Evolutionary conservation across 1,140 invertebrate genomes (phyloP).

Genomic region (Gerris buenoi): DNA sequence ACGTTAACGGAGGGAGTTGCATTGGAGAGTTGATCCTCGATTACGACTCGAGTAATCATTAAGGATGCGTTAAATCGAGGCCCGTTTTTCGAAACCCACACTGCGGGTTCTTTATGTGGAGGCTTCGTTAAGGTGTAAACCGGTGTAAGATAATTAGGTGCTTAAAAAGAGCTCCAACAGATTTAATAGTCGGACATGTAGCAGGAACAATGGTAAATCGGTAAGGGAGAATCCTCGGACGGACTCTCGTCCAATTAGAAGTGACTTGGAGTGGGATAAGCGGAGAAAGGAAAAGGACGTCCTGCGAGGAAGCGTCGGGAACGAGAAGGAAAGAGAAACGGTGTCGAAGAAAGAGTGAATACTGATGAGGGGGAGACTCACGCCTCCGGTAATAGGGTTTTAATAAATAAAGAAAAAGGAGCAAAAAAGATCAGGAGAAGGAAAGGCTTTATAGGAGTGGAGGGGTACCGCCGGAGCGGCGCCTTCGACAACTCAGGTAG

Average conservation of each 20-base stretch:
- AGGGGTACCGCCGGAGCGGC: background rate
- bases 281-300: too few relatives aligned
- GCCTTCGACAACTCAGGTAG: conserved; percentile 2
- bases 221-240: too few relatives aligned
- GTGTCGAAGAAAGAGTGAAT: background rate
- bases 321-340: background rate
- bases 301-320: too few relatives aligned
- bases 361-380: background rate
- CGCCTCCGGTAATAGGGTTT: conserved; percentile 11
- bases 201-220: background rate
- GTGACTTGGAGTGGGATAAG: background rate
- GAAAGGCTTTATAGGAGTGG: background rate
- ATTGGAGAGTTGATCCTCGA: too few relatives aligned
- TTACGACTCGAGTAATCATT: too few relatives aligned
- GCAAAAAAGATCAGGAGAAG: background rate
- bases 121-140: background rate
- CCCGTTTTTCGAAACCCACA: too few relatives aligned
- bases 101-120: background rate
- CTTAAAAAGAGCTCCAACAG: background rate
- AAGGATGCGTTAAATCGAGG: too few relatives aligned
- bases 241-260: background rate
- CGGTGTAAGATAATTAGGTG: background rate
- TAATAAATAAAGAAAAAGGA: conserved; percentile 10
- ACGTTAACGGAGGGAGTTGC: too few relatives aligned
- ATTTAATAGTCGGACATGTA: background rate